Evolutionary conservation across 2,888 invertebrate species (phyloP).

Genomic region (Agriotes lineatus): DNA sequence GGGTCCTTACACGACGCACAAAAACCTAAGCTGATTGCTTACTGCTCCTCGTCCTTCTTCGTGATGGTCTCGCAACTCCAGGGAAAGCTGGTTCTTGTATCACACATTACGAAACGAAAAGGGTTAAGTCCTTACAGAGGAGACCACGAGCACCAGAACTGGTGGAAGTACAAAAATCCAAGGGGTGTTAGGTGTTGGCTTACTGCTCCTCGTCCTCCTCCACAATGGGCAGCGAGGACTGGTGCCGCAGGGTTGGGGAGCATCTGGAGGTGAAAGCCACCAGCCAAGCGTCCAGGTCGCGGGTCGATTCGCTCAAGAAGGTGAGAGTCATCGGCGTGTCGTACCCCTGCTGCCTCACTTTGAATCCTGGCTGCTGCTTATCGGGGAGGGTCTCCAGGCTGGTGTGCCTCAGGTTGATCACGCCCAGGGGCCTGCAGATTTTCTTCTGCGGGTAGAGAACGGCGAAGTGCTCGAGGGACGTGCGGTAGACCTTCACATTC

Average conservation of each 20-base stretch:
- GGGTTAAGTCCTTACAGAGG: not conserved
- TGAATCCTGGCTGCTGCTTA: constrained; percentile 66
- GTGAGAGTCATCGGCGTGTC: constrained; percentile 73
- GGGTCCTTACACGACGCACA: too few species aligned
- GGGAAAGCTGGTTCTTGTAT: too few species aligned
- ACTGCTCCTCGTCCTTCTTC: too few species aligned
- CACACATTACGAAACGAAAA: too few species aligned
- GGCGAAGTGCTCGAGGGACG: constrained; percentile 75
- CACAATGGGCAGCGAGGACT: constrained; percentile 72
- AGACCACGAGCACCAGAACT: not conserved
- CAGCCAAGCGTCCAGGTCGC: constrained; percentile 73
- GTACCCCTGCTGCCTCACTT: constrained; percentile 73
- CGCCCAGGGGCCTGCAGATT: constrained; percentile 72
- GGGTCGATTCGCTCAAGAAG: constrained; percentile 70
- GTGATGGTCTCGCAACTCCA: too few species aligned
- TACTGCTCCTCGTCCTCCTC: constrained; percentile 72
- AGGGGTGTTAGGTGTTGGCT: too few species aligned
- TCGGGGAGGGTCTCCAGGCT: constrained; percentile 69
- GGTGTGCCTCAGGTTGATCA: constrained; percentile 73
- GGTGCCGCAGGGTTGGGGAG: constrained; percentile 67
- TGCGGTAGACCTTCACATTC: constrained; percentile 74
- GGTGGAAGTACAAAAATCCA: constrained; percentile 3
- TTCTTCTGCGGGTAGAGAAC: constrained; percentile 76
- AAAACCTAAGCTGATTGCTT: too few species aligned
- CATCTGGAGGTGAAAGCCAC: constrained; percentile 70